Evolutionary conservation across 2,888 invertebrate genomes (phyloP), one percentile per base, ranked within the genome.

Genomic region (Palloptera scutellata): DNA sequence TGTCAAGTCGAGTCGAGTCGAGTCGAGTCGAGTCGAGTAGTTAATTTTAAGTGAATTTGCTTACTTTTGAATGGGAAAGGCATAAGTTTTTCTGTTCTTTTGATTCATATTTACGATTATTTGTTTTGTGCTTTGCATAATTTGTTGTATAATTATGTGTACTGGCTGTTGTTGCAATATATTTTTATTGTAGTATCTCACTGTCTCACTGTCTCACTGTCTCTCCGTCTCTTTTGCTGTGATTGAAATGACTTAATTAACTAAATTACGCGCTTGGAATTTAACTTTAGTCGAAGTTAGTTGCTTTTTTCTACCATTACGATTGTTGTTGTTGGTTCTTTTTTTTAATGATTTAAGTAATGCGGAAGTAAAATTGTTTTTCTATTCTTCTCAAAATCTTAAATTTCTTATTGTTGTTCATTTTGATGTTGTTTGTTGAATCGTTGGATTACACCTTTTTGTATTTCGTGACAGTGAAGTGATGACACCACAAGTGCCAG

Each of bases 191-290:
- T 67, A 61, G 64, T 65, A 59, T 63, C 65, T 55, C 62, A 65
- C 54, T 65, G n/a, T 48, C 15, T 48, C 45, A 45, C 43, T 45
- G 11, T 45, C 45, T 45, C 45, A 12, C 45, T 45, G 11, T 45
- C 45, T 45, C 45, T 45, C 45, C 13, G 45, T 45, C 48, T 48
- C 5, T 48, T 13, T 43, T 63, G n/a, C 64, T 71, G 69, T 74
- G 76, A 79, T 81, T 77, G 76, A 79, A 76, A 79, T 80, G 78
- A 79, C 80, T 82, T 81, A 81, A 81, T 82, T 80, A 82, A 82
- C 82, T 81, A 81, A 81, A 81, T 81, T 82, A 82, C 80, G 82
- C 82, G 82, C 74, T 79, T 77, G 76, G 80, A 75, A 81, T 79
- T 79, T 77, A 77, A 72, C 67, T 67, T 63, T 60, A 64, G 66